Percentiles rank a stretch among this genome's conserved stretches.
These are phyloP conservation scores for Nannobrachium achirus DNA, from an alignment of 2,113 vertebrate genomes.

Conservation along the genomic window DNA sequence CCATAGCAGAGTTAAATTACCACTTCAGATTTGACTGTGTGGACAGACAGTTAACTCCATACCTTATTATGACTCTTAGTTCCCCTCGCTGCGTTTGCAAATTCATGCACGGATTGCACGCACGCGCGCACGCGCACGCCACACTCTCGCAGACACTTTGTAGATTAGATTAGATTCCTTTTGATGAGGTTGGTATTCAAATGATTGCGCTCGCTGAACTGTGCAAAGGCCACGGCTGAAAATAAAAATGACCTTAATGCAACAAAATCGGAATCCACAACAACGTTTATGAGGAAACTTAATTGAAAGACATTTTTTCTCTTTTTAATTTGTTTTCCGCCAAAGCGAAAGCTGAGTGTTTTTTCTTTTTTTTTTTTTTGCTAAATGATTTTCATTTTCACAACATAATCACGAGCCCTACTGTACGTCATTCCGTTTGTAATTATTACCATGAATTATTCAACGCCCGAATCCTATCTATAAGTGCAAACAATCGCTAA, in stretches of 20 bases:
- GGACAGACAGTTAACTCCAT: too few species aligned
- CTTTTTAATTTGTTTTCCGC: neutral
- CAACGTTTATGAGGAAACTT: neutral
- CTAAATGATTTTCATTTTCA: conserved; percentile 28
- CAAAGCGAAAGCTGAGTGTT: conserved; percentile 1
- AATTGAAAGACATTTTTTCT: neutral
- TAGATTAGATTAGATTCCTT: conserved; percentile 7
- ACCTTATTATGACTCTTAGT: too few species aligned
- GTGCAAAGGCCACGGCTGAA: neutral
- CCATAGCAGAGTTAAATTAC: too few species aligned
- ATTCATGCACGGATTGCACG: too few species aligned
- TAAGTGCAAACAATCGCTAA: conserved; percentile 66
- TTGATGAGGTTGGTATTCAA: conserved; percentile 6
- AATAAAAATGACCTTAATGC: neutral
- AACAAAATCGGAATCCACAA: neutral
- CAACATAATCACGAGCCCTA: conserved; percentile 29
- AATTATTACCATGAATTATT: conserved; percentile 67
- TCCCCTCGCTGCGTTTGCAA: too few species aligned
- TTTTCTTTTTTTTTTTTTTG: conserved; percentile 31
- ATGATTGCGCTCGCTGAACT: neutral
- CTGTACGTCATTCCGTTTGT: conserved; percentile 56
- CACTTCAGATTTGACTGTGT: too few species aligned
- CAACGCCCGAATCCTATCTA: conserved; percentile 39
- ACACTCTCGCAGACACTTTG: conserved; percentile 15
- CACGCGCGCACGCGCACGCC: too few species aligned